Evolutionary conservation across 2,888 invertebrate species (phyloP).

Genomic region (Drosophila limbata): DNA sequence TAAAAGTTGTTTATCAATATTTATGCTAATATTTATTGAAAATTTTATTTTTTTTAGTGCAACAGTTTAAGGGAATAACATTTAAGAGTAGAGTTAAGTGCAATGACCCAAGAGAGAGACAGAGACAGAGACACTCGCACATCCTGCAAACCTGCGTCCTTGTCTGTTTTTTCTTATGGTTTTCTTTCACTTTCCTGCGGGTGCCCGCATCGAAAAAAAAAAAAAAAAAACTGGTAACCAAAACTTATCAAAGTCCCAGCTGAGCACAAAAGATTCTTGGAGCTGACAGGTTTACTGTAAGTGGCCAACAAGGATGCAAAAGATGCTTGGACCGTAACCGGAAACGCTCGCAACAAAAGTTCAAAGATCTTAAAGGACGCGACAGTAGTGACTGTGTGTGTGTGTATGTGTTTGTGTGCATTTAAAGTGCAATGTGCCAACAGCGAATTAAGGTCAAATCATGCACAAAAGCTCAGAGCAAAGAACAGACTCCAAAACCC

Average conservation of each 20-base stretch:
- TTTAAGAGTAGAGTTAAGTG: slow-evolving; percentile 20
- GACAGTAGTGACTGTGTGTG: slow-evolving; percentile 5
- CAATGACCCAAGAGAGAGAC: slow-evolving; percentile 54
- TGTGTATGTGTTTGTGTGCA: slow-evolving; percentile 28
- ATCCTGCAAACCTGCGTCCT: slow-evolving; percentile 24
- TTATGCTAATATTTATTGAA: no score
- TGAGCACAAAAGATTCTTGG: slow-evolving; percentile 53
- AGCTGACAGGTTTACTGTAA: slow-evolving; percentile 24
- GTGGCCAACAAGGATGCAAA: slow-evolving; percentile 39
- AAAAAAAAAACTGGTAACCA: slow-evolving; percentile 7
- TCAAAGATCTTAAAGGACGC: slow-evolving; percentile 55
- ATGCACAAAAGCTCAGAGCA: slow-evolving; percentile 54
- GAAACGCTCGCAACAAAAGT: slow-evolving; percentile 65
- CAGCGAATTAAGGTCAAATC: slow-evolving; percentile 78
- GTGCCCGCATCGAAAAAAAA: slow-evolving; percentile 36
- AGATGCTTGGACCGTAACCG: slow-evolving; percentile 52
- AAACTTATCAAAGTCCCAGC: slow-evolving; percentile 19
- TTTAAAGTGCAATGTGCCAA: slow-evolving; percentile 74
- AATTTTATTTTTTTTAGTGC: no score
- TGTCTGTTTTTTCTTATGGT: slow-evolving; percentile 25
- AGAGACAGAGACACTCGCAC: slow-evolving; percentile 1
- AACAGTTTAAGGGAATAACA: slow-evolving; percentile 6
- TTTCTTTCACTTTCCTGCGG: slow-evolving; percentile 69
- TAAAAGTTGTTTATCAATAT: no score
- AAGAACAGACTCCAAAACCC: slow-evolving; percentile 3